Conservation (phyloP, 2,888 invertebrate genomes). For the Agrilus mali region DNA sequence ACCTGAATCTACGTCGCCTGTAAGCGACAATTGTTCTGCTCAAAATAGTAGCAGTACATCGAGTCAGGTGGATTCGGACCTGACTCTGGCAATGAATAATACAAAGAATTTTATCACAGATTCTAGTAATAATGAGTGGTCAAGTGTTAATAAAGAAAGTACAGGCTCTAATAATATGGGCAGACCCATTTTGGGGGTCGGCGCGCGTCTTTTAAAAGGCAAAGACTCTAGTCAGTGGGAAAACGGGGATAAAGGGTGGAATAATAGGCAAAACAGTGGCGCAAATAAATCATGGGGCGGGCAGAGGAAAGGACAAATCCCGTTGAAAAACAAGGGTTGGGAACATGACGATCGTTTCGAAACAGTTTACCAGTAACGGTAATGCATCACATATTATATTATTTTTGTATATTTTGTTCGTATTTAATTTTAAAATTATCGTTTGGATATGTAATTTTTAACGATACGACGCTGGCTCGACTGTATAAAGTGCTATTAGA, state of each 20-base stretch:
- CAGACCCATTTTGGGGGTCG: slow-evolving; percentile 29
- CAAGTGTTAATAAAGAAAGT: slow-evolving; percentile 3
- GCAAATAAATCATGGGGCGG: slow-evolving; percentile 15
- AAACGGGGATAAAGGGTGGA: slow-evolving; percentile 12
- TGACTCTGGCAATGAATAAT: slow-evolving; percentile 3
- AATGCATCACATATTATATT: not conserved
- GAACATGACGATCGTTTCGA: slow-evolving; percentile 33
- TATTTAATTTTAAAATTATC: too few species aligned
- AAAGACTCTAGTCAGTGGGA: slow-evolving; percentile 15
- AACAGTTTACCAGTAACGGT: slow-evolving; percentile 26
- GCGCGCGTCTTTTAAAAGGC: slow-evolving; percentile 23
- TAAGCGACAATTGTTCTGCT: slow-evolving; percentile 9
- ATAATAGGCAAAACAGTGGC: slow-evolving; percentile 13
- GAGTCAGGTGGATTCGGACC: not conserved
- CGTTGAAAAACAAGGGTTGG: slow-evolving; percentile 23
- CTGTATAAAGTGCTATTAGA: too few species aligned
- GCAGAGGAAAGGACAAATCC: slow-evolving; percentile 10
- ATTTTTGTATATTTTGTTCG: too few species aligned
- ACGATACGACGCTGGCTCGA: too few species aligned
- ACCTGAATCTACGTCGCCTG: slow-evolving; percentile 13
- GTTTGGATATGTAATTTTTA: too few species aligned
- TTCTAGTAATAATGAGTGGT: slow-evolving; percentile 2
- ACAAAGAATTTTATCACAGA: slow-evolving; percentile 5
- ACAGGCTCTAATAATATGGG: slow-evolving; percentile 15
- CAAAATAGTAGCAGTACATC: slow-evolving; percentile 2